These are phyloP conservation scores for Nasonia longicornis DNA, from an alignment of 1,140 invertebrate species.

Conservation along the genomic window DNA sequence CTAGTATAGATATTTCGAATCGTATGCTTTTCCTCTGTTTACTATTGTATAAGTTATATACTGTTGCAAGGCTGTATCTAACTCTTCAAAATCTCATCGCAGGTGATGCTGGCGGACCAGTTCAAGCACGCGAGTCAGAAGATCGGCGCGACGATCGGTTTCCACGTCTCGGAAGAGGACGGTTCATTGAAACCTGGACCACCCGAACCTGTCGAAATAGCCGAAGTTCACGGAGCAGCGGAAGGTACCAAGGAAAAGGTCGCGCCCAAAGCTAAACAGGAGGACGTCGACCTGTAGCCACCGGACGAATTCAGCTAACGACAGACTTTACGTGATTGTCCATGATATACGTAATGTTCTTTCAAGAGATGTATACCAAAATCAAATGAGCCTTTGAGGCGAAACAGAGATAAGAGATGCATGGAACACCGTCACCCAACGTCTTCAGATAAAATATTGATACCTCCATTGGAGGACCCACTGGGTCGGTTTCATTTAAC, in stretches of 20 bases:
- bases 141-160: conserved; percentile 86
- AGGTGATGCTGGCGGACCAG: conserved; percentile 82
- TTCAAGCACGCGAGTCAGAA: conserved; percentile 88
- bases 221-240: conserved; percentile 55
- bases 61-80: not conserved
- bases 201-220: conserved; percentile 58
- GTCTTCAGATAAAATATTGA: no score
- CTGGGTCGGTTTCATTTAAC: no score
- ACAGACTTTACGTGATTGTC: not conserved
- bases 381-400: not conserved
- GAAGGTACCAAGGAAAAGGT: conserved; percentile 52
- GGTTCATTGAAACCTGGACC: conserved; percentile 60
- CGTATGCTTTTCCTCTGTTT: not conserved
- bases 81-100: conserved; percentile 29
- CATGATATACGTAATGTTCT: not conserved
- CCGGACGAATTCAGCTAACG: conserved; percentile 71
- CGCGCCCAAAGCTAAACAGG: conserved; percentile 60
- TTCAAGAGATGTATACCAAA: no score
- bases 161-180: conserved; percentile 79
- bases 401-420: not conserved
- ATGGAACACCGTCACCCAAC: no score
- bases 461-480: no score
- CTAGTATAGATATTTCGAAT: not conserved
- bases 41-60: not conserved
- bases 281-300: conserved; percentile 72